phyloP scores from a whole-genome alignment of 2,888 invertebrate species.

The Biston betularia region DNA sequence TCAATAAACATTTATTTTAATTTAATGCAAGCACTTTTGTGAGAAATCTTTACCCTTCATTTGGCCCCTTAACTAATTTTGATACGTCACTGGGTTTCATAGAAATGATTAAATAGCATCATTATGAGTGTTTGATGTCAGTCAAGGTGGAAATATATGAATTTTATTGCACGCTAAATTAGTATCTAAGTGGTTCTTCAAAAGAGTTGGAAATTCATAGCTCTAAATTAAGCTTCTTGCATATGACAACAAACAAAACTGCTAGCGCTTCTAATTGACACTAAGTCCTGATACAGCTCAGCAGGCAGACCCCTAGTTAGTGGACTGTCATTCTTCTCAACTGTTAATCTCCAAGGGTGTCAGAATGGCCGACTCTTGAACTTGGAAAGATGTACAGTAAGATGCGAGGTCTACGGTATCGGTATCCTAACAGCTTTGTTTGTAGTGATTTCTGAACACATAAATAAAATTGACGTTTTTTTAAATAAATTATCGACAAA shows the following conservation, averaged over 20 bases:
- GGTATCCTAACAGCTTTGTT: neutral
- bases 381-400: slow-evolving; percentile 26
- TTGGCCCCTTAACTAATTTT: no score
- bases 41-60: no score
- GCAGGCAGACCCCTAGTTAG: slow-evolving; percentile 11
- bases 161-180: no score
- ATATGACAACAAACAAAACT: slow-evolving; percentile 1
- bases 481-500: neutral
- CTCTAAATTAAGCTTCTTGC: neutral
- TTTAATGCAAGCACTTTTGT: no score
- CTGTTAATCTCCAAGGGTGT: slow-evolving; percentile 35
- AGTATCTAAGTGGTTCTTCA: neutral
- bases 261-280: slow-evolving; percentile 22
- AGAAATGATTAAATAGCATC: no score
- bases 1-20: no score
- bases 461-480: neutral
- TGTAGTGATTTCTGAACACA: neutral
- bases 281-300: slow-evolving; percentile 29
- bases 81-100: no score
- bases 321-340: slow-evolving; percentile 34
- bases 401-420: slow-evolving; percentile 11
- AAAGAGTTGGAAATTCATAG: neutral
- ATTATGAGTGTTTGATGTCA: no score
- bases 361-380: slow-evolving; percentile 35
- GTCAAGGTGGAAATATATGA: no score